Evolutionary conservation across 2,113 vertebrate species (phyloP).

Genomic region (Scomber japonicus): DNA sequence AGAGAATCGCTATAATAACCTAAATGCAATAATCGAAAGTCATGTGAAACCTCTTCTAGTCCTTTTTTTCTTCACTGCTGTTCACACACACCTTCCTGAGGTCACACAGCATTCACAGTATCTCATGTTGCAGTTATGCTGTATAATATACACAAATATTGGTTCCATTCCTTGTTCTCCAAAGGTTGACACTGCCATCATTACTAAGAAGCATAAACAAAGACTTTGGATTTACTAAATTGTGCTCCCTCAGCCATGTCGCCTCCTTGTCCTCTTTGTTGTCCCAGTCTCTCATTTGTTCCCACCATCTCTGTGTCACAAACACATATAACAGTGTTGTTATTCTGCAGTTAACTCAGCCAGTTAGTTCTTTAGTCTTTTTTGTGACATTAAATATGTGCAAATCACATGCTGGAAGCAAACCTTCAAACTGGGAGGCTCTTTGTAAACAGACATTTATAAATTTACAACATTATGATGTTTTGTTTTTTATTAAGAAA

Average conservation of each 20-base stretch:
- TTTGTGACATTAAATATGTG: slow-evolving; percentile 22
- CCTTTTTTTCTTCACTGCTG: background rate
- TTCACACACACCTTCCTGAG: slow-evolving; percentile 28
- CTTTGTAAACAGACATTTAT: slow-evolving; percentile 63
- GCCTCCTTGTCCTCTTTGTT: slow-evolving; percentile 37
- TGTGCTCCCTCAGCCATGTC: slow-evolving; percentile 49
- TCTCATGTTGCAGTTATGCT: slow-evolving; percentile 25
- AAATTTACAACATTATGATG: slow-evolving; percentile 61
- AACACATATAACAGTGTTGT: slow-evolving; percentile 43
- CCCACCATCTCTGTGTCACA: slow-evolving; percentile 37
- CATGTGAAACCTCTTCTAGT: background rate
- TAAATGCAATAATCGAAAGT: background rate
- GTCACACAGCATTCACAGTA: slow-evolving; percentile 13
- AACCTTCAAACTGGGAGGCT: slow-evolving; percentile 45
- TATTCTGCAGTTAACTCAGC: slow-evolving; percentile 44
- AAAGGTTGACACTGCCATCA: slow-evolving; percentile 57
- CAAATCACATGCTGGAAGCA: slow-evolving; percentile 29
- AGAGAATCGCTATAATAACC: background rate
- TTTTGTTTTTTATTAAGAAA: slow-evolving; percentile 76
- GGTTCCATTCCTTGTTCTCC: slow-evolving; percentile 52
- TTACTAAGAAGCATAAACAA: slow-evolving; percentile 58
- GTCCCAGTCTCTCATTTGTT: slow-evolving; percentile 51
- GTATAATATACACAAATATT: slow-evolving; percentile 68
- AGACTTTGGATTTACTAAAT: slow-evolving; percentile 56
- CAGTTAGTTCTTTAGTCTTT: slow-evolving; percentile 28